Evolutionary conservation across 2,888 invertebrate species (phyloP), one percentile per base, ranked within the genome.

Genomic region (Alviniconcha strummeri): DNA sequence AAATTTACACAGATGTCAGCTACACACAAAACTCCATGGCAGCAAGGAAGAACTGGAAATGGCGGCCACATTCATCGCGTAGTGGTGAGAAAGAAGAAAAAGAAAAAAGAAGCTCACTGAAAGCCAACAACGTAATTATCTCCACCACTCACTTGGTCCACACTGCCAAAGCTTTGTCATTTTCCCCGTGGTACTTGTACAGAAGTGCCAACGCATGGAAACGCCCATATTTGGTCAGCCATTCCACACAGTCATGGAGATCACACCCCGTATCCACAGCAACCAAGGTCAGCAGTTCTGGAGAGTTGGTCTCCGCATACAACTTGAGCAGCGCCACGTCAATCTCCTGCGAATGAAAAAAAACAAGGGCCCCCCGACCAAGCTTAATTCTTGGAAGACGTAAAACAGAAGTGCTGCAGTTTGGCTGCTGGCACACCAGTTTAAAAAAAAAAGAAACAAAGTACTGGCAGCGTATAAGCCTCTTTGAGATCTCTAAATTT

Each of bases 241-340:
- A 94, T 52, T 93, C 92, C n/a, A 92, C 91, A 86, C 94, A 93
- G 88, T 94, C 94, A 69, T 91, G 90, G 60, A 93, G 89, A 85
- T 94, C 94, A 88, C 91, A 92, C 75, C 90, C 89, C 17, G 90
- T 90, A 71, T 91, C 91, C 55, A 89, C 88, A 52, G 91, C 90
- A 56, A 94, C 90, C 76, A 93, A 87, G 60, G 91, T 88, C 11
- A 91, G 85, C 81, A 94, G 89, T 81, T 93, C 91, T n/a, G 91
- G 88, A 0, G 92, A 91, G 81, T 92, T 90, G 8, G 89, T 87
- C 85, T 94, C 93, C 19, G 94, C 93, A 87, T 94, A 94, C 6
- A 94, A 89, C 85, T 94, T 94, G 79, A 94, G 85, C 74, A 94
- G 88, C 36, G 94, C 94, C 54, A 93, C 93, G 88, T 94, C 94